A percentile compares a stretch with the other conserved stretches of the same genome.
phyloP scores from a whole-genome alignment of 2,888 invertebrate genomes.

The Caenorhabditis panamensis region DNA sequence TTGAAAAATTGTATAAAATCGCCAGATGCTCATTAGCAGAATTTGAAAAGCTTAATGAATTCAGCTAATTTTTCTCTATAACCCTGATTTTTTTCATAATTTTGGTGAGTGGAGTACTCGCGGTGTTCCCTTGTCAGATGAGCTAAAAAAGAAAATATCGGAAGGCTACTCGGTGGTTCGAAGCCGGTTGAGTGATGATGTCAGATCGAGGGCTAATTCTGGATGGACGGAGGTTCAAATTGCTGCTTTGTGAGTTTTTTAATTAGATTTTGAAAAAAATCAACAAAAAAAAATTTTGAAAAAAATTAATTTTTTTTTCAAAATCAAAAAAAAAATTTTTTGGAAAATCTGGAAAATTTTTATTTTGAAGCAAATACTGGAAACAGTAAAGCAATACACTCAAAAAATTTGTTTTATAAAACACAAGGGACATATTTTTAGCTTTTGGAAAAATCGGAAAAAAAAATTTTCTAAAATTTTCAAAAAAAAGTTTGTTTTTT shows the following conservation, averaged over 20 bases:
- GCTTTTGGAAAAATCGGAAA: background rate
- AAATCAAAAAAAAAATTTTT: background rate
- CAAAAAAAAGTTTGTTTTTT: background rate
- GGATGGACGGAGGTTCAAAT: constrained; percentile 82
- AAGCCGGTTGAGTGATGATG: constrained; percentile 82
- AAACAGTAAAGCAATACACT: too few species aligned
- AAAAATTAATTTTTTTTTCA: background rate
- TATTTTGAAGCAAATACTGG: too few species aligned
- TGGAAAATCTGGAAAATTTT: too few species aligned
- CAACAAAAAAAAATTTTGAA: background rate
- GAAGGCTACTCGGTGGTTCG: constrained; percentile 83
- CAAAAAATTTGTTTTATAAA: too few species aligned
- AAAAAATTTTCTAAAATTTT: background rate
- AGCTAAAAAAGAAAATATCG: constrained; percentile 83
- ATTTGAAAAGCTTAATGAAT: too few species aligned
- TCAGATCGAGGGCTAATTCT: constrained; percentile 68
- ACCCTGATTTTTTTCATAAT: too few species aligned
- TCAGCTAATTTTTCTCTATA: background rate
- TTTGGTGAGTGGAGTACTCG: too few species aligned
- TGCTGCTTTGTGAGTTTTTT: constrained; percentile 81
- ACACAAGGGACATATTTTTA: too few species aligned
- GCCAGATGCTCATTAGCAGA: too few species aligned
- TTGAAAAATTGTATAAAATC: too few species aligned
- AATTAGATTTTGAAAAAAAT: background rate
- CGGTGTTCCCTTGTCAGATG: too few species aligned